Evolutionary conservation across 1,140 invertebrate genomes (phyloP).

Genomic region (Procambarus clarkii): DNA sequence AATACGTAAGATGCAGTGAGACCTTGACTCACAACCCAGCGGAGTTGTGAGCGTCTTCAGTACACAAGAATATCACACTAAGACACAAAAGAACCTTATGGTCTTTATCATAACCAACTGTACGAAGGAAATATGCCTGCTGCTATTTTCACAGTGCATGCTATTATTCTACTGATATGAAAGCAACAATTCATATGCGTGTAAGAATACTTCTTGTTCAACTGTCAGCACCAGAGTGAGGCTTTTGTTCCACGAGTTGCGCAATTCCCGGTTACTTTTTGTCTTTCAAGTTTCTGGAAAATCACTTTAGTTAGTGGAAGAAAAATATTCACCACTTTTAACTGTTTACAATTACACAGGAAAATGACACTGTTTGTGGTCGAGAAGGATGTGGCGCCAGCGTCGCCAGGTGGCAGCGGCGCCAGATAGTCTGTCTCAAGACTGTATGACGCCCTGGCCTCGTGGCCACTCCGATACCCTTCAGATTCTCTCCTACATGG

Average conservation of each 20-base stretch:
- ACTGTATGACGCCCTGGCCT: too few relatives aligned
- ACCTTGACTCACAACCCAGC: not conserved
- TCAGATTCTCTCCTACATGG: too few relatives aligned
- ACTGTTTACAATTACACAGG: not conserved
- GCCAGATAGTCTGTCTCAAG: not conserved
- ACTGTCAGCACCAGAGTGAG: constrained; percentile 14
- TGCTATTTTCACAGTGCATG: not conserved
- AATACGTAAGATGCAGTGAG: not conserved
- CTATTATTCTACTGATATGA: constrained; percentile 29
- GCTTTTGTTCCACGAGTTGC: not conserved
- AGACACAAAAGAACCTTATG: not conserved
- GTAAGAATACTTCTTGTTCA: constrained; percentile 7
- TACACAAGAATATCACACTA: not conserved
- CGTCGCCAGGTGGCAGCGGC: not conserved
- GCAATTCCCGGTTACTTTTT: not conserved
- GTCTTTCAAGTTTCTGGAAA: not conserved
- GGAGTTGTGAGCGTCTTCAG: not conserved
- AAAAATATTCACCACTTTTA: not conserved
- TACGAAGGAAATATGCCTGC: not conserved
- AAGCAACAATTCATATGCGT: constrained; percentile 7
- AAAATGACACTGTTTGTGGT: not conserved
- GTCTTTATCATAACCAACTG: not conserved
- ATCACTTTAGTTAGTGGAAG: not conserved
- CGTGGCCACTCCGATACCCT: too few relatives aligned
- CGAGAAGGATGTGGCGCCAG: not conserved